Conservation (phyloP, 30 jellyfish, hydroid and myxozoan genomes). For the Aurelia coerulea region DNA sequence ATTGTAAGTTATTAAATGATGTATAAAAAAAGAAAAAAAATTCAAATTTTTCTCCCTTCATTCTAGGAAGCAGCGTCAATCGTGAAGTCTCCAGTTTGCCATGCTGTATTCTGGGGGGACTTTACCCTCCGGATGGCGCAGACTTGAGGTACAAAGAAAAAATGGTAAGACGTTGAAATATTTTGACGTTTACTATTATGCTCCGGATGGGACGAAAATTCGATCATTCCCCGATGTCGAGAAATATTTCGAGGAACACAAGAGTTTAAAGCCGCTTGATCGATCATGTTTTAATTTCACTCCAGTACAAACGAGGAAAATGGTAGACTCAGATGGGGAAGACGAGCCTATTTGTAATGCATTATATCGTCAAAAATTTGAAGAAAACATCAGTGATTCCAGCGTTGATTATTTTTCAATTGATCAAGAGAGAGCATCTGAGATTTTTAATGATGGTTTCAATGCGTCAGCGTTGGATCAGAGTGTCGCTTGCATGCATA, state of each 20-base stretch:
- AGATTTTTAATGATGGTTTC: background rate
- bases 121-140: conserved; percentile 76
- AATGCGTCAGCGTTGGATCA: no score
- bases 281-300: conserved; percentile 44
- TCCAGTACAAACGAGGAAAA: conserved; percentile 26
- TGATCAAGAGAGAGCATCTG: conserved; percentile 4
- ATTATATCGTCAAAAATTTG: background rate
- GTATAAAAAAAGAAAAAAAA: no score
- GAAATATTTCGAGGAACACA: conserved; percentile 31
- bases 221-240: conserved; percentile 55
- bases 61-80: no score
- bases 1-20: no score
- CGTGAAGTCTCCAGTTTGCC: no score
- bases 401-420: conserved; percentile 4
- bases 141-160: conserved; percentile 51
- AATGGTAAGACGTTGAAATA: conserved; percentile 10
- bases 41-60: no score
- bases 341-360: background rate
- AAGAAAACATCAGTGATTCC: background rate
- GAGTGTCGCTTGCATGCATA: no score
- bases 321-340: background rate
- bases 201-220: conserved; percentile 65
- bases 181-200: conserved; percentile 62
- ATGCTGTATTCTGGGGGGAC: conserved; percentile 71
- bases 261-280: conserved; percentile 3